These are phyloP conservation scores for Drosophila rubida DNA, from an alignment of 2,888 invertebrate genomes.

Conservation along the genomic window DNA sequence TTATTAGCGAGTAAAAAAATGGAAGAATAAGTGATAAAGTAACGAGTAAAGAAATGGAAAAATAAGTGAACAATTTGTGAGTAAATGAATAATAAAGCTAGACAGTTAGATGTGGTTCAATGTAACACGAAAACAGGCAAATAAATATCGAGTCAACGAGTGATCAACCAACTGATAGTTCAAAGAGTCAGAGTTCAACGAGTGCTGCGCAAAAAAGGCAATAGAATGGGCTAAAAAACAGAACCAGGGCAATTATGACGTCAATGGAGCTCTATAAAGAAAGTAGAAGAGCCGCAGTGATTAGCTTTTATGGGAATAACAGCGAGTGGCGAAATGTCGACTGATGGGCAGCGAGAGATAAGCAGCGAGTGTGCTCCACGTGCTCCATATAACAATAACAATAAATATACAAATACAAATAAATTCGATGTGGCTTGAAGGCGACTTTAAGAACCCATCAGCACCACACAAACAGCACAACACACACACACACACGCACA, in stretches of 20 bases:
- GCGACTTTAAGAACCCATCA: constrained; percentile 41
- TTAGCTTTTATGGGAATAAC: constrained; percentile 8
- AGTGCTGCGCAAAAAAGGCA: background rate
- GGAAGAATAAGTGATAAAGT: no score
- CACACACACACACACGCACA: constrained; percentile 37
- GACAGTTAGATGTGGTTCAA: no score
- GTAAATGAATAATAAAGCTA: no score
- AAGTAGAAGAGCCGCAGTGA: background rate
- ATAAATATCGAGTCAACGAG: no score
- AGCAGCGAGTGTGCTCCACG: constrained; percentile 4
- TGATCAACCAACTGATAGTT: background rate
- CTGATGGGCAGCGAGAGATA: background rate
- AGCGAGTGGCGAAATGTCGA: background rate
- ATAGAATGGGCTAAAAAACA: background rate
- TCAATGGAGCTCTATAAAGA: no score
- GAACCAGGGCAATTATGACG: background rate
- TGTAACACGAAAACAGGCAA: no score
- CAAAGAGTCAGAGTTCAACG: background rate
- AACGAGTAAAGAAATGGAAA: no score
- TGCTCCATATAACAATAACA: constrained; percentile 17
- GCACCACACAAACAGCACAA: background rate
- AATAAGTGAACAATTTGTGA: no score
- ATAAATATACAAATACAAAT: constrained; percentile 1
- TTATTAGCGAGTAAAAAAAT: background rate
- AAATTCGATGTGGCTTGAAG: constrained; percentile 30